These are phyloP conservation scores for Montipora sp. DNA, from an alignment of 64 coral and sea anemone genomes.

Conservation along the genomic window DNA sequence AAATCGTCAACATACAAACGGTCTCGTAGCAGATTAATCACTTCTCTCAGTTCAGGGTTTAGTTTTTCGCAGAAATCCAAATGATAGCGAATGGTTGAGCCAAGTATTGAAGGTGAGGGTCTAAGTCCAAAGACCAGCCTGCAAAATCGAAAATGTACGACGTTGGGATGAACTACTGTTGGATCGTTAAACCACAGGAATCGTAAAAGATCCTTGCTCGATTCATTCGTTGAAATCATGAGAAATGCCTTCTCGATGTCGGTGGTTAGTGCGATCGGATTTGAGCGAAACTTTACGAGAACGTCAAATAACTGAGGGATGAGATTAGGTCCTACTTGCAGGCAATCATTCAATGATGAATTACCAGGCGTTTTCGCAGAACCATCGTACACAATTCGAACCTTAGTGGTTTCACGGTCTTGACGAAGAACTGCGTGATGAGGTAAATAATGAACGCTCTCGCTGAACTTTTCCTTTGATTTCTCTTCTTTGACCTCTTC, in stretches of 20 bases:
- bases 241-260: conserved; percentile 47
- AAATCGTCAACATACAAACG: conserved; percentile 68
- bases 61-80: conserved; percentile 26
- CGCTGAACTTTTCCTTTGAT: neutral
- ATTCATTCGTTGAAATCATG: conserved; percentile 4
- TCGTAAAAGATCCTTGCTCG: conserved; percentile 24
- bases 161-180: neutral
- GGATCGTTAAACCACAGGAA: conserved; percentile 54
- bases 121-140: conserved; percentile 54
- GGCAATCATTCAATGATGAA: conserved; percentile 39
- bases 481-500: neutral
- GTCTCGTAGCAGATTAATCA: neutral
- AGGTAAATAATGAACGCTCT: conserved; percentile 16
- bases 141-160: conserved; percentile 28
- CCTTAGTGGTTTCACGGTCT: conserved; percentile 13
- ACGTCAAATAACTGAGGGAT: conserved; percentile 30
- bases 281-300: neutral
- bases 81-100: conserved; percentile 47
- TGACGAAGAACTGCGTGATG: conserved; percentile 41
- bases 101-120: conserved; percentile 27
- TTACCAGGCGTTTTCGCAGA: neutral
- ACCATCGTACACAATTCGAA: conserved; percentile 39
- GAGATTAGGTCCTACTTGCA: conserved; percentile 18
- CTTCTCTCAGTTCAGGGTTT: conserved; percentile 15
- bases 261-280: neutral